Conservation (phyloP, 2,888 invertebrate genomes). For the Dolichopus griseipennis region DNA sequence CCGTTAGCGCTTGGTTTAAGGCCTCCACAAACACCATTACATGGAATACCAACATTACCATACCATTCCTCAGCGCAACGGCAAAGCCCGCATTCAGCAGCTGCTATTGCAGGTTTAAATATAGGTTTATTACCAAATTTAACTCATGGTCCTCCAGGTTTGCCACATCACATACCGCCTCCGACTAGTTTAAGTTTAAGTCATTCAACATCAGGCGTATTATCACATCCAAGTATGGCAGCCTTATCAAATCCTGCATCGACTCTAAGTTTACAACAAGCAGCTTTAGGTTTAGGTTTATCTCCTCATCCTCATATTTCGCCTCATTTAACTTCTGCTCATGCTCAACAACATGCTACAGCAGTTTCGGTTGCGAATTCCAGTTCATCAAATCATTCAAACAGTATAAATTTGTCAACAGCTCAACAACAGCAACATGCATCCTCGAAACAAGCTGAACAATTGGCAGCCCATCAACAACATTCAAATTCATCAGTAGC, state of each 20-base stretch:
- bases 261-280: constrained; percentile 34
- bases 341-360: constrained; percentile 34
- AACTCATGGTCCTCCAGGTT: constrained; percentile 33
- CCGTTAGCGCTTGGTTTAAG: constrained; percentile 37
- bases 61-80: constrained; percentile 40
- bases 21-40: constrained; percentile 35
- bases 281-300: constrained; percentile 33
- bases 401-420: constrained; percentile 30
- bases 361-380: constrained; percentile 26
- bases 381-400: constrained; percentile 31
- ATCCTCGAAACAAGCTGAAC: constrained; percentile 24
- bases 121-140: constrained; percentile 36
- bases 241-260: constrained; percentile 23
- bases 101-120: constrained; percentile 36
- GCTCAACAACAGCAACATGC: constrained; percentile 23
- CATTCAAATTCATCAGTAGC: constrained; percentile 10
- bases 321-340: constrained; percentile 32
- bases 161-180: constrained; percentile 38
- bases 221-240: constrained; percentile 36
- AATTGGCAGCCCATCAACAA: constrained; percentile 5
- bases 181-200: constrained; percentile 33
- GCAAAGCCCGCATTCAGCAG: constrained; percentile 35
- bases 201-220: constrained; percentile 31
- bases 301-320: constrained; percentile 32
- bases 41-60: constrained; percentile 37